phyloP scores from a whole-genome alignment of 2,888 invertebrate genomes.

The Sarcophaga rosellei region DNA sequence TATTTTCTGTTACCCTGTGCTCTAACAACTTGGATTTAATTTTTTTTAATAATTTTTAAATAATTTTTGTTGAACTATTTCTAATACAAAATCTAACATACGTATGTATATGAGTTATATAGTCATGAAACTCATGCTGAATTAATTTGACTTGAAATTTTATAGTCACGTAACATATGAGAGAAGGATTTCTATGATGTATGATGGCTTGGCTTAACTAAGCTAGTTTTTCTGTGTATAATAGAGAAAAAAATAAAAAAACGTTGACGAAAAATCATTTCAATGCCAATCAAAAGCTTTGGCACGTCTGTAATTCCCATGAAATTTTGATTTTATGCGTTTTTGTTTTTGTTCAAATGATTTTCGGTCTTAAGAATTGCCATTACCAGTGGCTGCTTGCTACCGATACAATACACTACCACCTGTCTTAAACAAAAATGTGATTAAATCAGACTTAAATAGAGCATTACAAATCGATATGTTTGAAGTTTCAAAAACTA shows the following conservation, averaged over 20 bases:
- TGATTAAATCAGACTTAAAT: constrained; percentile 50
- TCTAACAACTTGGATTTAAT: not conserved
- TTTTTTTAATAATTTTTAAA: not conserved
- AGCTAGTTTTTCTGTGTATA: constrained; percentile 3
- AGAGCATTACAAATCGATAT: constrained; percentile 67
- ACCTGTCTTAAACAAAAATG: constrained; percentile 18
- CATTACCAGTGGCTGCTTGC: not conserved
- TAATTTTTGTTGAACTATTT: constrained; percentile 2
- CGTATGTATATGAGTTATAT: constrained; percentile 5
- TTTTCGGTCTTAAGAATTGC: constrained; percentile 32
- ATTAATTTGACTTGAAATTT: constrained; percentile 35
- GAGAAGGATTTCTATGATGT: constrained; percentile 66
- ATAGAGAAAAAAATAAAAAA: no score
- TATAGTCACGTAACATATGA: constrained; percentile 79
- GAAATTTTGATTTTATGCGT: constrained; percentile 68
- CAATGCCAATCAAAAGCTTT: constrained; percentile 71
- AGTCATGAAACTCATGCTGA: constrained; percentile 33
- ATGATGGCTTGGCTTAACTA: constrained; percentile 20
- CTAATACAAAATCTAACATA: not conserved
- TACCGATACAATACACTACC: not conserved
- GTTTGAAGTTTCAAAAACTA: constrained; percentile 37
- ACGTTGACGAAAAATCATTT: constrained; percentile 68
- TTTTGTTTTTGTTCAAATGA: not conserved
- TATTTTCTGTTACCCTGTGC: not conserved
- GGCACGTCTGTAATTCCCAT: constrained; percentile 80